Conservation (phyloP, 2,888 invertebrate species). For the Taphrorychus bicolor region DNA sequence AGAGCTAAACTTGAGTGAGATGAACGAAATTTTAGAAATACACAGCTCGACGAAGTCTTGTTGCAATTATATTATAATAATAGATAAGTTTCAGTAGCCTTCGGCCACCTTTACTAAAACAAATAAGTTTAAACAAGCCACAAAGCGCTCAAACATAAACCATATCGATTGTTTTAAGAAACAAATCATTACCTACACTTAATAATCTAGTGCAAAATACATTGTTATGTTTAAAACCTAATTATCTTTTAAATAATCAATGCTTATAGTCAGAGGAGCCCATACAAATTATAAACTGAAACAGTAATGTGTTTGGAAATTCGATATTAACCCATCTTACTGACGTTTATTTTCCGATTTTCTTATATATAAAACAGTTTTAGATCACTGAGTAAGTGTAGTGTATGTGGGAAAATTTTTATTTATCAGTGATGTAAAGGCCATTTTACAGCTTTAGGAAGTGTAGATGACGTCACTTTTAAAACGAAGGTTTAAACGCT, state of each 20-base stretch:
- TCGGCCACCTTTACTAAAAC: too few relatives aligned
- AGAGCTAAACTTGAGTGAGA: too few relatives aligned
- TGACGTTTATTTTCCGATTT: background rate
- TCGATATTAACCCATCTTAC: slow-evolving; percentile 3
- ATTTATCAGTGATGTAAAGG: background rate
- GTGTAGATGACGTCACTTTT: background rate
- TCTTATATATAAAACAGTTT: background rate
- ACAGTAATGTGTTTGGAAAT: slow-evolving; percentile 1
- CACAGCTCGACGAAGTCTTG: too few relatives aligned
- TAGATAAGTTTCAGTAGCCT: too few relatives aligned
- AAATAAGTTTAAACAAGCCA: too few relatives aligned
- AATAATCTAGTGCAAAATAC: background rate
- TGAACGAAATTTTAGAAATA: too few relatives aligned
- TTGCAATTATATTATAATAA: too few relatives aligned
- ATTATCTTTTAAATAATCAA: background rate
- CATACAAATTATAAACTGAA: background rate
- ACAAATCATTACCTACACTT: background rate
- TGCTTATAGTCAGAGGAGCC: background rate
- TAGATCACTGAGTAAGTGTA: background rate
- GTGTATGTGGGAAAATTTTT: background rate
- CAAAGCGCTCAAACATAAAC: too few relatives aligned
- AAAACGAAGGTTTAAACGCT: too few relatives aligned
- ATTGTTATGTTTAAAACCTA: background rate
- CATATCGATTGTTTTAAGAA: background rate
- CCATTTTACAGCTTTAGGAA: background rate